phyloP scores from a whole-genome alignment of 2,888 invertebrate species.

The Strigamia maritima region DNA sequence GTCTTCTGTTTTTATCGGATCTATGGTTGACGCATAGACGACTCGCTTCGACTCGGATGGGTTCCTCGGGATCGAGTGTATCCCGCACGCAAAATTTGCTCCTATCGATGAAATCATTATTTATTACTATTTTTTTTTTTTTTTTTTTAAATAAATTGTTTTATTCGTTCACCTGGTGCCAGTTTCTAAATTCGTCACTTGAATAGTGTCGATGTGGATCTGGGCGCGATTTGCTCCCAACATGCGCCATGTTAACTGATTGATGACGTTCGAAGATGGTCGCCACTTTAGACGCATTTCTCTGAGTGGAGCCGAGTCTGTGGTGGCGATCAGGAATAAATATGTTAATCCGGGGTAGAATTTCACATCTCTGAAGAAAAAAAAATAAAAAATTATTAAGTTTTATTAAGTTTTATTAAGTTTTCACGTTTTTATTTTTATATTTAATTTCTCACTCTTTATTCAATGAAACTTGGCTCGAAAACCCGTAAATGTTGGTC shows the following conservation, averaged over 20 bases:
- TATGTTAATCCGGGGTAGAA: constrained; percentile 27
- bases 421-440: too few relatives aligned
- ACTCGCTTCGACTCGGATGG: not conserved
- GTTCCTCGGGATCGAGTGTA: not conserved
- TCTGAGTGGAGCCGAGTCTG: not conserved
- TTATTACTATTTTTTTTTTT: too few relatives aligned
- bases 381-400: not conserved
- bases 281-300: not conserved
- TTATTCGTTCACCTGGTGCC: constrained; percentile 16
- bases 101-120: not conserved
- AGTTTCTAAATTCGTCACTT: constrained; percentile 13
- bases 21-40: not conserved
- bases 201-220: not conserved
- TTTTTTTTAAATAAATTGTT: not conserved
- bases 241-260: constrained; percentile 29
- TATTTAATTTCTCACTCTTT: too few relatives aligned
- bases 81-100: not conserved
- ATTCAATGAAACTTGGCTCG: not conserved
- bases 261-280: constrained; percentile 7
- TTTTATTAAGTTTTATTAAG: too few relatives aligned
- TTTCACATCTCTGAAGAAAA: constrained; percentile 17
- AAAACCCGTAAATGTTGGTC: not conserved
- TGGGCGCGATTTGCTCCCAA: not conserved
- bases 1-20: not conserved
- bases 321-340: not conserved